phyloP scores from a whole-genome alignment of 2,888 invertebrate species.

The Spodoptera littoralis region DNA sequence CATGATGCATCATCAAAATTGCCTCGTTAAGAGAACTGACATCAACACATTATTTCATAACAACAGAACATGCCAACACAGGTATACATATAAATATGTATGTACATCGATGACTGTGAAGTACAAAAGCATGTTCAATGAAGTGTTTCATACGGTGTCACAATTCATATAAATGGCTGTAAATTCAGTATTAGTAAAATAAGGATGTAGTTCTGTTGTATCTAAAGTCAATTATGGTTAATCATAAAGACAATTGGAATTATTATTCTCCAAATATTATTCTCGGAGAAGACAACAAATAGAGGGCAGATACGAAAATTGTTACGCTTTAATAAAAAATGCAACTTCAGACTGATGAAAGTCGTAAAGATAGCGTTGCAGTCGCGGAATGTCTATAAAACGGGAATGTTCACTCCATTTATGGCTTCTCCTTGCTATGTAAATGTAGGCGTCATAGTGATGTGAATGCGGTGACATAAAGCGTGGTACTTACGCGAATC shows the following conservation, averaged over 20 bases:
- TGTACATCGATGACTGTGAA: slow-evolving; percentile 22
- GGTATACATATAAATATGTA: slow-evolving; percentile 8
- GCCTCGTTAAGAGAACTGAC: neutral
- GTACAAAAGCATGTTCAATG: slow-evolving; percentile 28
- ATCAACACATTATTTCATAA: neutral
- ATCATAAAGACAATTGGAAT: neutral
- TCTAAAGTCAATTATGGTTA: slow-evolving; percentile 5
- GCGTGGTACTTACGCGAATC: slow-evolving; percentile 82
- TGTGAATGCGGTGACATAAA: slow-evolving; percentile 43
- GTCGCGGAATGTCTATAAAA: neutral
- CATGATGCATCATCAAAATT: neutral
- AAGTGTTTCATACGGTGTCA: slow-evolving; percentile 7
- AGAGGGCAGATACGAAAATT: neutral
- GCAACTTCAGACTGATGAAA: too few relatives aligned
- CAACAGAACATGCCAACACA: slow-evolving; percentile 8
- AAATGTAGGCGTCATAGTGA: slow-evolving; percentile 44
- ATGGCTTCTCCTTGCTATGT: slow-evolving; percentile 1
- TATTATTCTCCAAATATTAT: neutral
- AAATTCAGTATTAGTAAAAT: slow-evolving; percentile 1
- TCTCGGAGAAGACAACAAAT: slow-evolving; percentile 19
- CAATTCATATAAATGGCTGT: slow-evolving; percentile 26
- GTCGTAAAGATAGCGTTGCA: neutral
- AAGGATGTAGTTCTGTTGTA: slow-evolving; percentile 1
- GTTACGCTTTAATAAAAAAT: too few relatives aligned
- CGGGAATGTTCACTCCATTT: slow-evolving; percentile 9